Conservation (phyloP, 2,113 vertebrate species). For the Alexandromys fortis region DNA sequence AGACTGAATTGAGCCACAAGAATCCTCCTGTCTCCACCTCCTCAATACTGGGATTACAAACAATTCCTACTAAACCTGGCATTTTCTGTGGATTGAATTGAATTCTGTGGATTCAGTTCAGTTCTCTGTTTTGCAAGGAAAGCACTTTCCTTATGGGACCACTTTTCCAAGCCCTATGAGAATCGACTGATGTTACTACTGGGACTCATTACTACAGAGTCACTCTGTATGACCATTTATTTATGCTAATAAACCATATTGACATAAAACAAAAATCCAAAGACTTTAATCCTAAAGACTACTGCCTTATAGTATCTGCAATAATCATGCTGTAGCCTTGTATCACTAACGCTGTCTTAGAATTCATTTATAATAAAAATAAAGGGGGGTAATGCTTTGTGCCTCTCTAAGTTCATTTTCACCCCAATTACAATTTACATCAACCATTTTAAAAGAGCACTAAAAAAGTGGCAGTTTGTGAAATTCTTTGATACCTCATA, state of each 20-base stretch:
- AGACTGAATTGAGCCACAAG: background rate
- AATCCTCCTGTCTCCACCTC: background rate
- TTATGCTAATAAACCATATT: background rate
- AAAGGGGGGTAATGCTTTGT: constrained; percentile 1
- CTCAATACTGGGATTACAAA: background rate
- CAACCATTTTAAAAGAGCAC: constrained; percentile 43
- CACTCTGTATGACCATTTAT: background rate
- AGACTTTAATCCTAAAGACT: constrained; percentile 26
- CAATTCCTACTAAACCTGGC: background rate
- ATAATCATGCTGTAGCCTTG: background rate
- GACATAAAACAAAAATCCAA: background rate
- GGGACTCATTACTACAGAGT: background rate
- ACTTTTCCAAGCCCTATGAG: background rate
- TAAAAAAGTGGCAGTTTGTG: constrained; percentile 39
- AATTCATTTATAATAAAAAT: constrained; percentile 37
- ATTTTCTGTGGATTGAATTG: background rate
- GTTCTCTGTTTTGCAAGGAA: background rate
- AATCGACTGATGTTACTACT: background rate
- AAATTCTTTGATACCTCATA: constrained; percentile 54
- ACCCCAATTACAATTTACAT: background rate
- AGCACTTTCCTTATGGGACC: background rate
- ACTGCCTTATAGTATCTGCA: background rate
- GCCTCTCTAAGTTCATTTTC: constrained; percentile 36
- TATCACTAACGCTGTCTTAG: background rate
- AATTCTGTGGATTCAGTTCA: background rate